These are phyloP conservation scores for Ammodytes dubius DNA, from an alignment of 2,113 vertebrate species.

Conservation along the genomic window DNA sequence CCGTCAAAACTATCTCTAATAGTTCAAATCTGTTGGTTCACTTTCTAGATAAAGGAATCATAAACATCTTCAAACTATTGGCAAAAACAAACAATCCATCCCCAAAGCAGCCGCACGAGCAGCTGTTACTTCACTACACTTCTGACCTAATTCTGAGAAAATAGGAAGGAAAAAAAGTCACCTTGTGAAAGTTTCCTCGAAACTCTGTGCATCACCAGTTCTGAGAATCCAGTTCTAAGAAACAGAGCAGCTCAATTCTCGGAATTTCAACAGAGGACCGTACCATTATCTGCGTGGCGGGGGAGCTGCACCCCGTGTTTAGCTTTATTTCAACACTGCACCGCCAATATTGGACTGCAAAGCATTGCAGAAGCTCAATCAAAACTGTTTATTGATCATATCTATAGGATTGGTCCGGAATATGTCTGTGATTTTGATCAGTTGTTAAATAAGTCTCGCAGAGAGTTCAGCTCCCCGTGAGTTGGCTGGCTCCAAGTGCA, in stretches of 20 bases:
- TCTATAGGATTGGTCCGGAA: rapidly evolving
- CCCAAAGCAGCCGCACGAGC: background rate
- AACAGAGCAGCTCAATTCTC: constrained; percentile 95
- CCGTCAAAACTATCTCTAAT: constrained; percentile 4
- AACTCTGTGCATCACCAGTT: constrained; percentile 96
- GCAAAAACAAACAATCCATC: background rate
- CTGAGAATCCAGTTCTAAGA: constrained; percentile 99
- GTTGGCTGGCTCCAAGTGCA: constrained; percentile 68
- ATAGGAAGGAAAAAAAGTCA: constrained; percentile 86
- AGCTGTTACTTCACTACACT: constrained; percentile 75
- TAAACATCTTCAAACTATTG: constrained; percentile 1
- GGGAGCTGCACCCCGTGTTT: background rate
- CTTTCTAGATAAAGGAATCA: background rate
- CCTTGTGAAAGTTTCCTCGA: constrained; percentile 99
- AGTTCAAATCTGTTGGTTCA: constrained; percentile 27
- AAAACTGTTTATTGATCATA: rapidly evolving
- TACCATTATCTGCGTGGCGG: constrained; percentile 84
- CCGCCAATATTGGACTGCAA: rapidly evolving
- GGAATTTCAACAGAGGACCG: constrained; percentile 93
- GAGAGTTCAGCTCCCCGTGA: background rate
- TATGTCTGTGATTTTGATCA: rapidly evolving
- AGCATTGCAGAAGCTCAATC: rapidly evolving
- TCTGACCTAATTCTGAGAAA: constrained; percentile 79
- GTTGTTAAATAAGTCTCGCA: rapidly evolving
- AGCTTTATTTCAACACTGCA: rapidly evolving